Base-by-base conservation (phyloP, 2,797 vertebrate genomes). In the Allobates femoralis region DNA sequence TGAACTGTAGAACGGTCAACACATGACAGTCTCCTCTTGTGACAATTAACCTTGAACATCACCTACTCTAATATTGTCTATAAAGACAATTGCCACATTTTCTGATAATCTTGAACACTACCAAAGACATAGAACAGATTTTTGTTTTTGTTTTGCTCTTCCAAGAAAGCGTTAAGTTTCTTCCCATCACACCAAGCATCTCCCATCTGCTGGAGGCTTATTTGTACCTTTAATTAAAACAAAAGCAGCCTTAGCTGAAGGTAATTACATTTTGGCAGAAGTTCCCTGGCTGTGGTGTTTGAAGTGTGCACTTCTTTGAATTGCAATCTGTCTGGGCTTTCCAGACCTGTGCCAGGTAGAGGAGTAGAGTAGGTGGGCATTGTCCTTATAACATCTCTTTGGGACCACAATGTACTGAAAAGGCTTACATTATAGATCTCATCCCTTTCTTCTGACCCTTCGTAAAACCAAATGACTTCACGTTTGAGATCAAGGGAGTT, bases 151-250 rank as follows among this genome's bases (percentile, higher is more conserved):
- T 50, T 69, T 69, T 77, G 51, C 28, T 19, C 55, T 79, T n/a
- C 32, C 37, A 11, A 41, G 23, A 51, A 64, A 84, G 64, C 51
- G 81, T 87, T 87, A 87, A 83, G 10, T 19, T 84, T 64, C 53
- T 80, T 62, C 75, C 71, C 62, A 79, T 73, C 51, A 82, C 53
- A 53, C 78, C 58, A 71, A 75, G 28, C 73, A 87, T 84, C 55
- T 84, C 62, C 86, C 86, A 87, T 87, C 86, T 87, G 86, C 55
- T 79, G 81, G 55, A 37, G 55, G 41, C 75, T 84, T 66, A 41
- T 84, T 84, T 87, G 86, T 87, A 79, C 75, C 86, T 78, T 87
- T 87, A 87, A 87, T 87, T 87, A 84, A 87, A 83, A 87, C 81
- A 84, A 84, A 87, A 87, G 76, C 81, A 79, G 86, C 75, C 75